phyloP scores from a whole-genome alignment of 2,888 invertebrate genomes.

The Scelioninae gen. 1 region DNA sequence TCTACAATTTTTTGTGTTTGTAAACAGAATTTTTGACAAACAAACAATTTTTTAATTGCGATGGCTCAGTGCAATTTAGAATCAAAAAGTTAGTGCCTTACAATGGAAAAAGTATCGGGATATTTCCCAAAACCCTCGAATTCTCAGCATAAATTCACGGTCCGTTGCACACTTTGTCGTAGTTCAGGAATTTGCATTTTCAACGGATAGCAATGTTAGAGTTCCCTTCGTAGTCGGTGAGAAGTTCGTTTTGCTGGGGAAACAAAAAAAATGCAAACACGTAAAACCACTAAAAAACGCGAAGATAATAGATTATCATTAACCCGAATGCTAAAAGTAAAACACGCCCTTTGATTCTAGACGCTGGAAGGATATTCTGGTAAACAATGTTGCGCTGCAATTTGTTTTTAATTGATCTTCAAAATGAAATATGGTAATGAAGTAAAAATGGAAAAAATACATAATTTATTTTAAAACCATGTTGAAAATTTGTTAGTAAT shows the following conservation, averaged over 20 bases:
- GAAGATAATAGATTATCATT: conserved; percentile 56
- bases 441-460: too few relatives aligned
- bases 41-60: not conserved
- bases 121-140: conserved; percentile 42
- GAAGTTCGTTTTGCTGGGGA: conserved; percentile 30
- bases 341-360: conserved; percentile 34
- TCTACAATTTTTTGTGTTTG: not conserved
- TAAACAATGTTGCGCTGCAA: conserved; percentile 15
- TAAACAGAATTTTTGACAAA: not conserved
- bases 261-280: conserved; percentile 42
- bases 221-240: conserved; percentile 26
- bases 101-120: conserved; percentile 31
- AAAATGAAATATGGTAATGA: not conserved
- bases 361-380: not conserved
- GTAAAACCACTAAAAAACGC: conserved; percentile 53
- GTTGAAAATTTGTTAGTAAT: too few relatives aligned
- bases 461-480: too few relatives aligned
- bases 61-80: conserved; percentile 11
- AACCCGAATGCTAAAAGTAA: conserved; percentile 40
- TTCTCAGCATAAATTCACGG: conserved; percentile 43
- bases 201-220: conserved; percentile 42
- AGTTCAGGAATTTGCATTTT: conserved; percentile 49
- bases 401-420: conserved; percentile 31
- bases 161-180: conserved; percentile 49
- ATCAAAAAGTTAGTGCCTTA: conserved; percentile 25